Evolutionary conservation across 2,888 invertebrate genomes (phyloP).

Genomic region (Himalopsyche japonica): DNA sequence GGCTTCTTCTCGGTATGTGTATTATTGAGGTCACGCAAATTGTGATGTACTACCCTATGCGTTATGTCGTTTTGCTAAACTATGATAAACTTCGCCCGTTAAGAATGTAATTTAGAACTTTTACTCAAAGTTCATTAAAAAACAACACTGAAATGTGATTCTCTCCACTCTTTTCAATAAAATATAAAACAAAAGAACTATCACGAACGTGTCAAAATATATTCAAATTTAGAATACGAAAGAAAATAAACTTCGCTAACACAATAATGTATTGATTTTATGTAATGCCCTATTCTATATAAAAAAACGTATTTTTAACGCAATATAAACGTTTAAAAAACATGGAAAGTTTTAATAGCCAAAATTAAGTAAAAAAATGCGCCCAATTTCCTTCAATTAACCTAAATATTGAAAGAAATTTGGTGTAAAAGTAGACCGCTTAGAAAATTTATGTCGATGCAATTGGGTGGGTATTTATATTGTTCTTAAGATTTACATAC

Average conservation of each 20-base stretch:
- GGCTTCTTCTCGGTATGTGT: neutral
- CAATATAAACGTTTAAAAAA: neutral
- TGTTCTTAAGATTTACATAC: too few species aligned
- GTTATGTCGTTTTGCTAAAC: neutral
- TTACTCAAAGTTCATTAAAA: too few species aligned
- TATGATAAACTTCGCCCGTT: neutral
- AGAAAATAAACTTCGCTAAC: too few species aligned
- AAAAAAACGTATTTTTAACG: neutral
- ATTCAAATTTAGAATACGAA: too few species aligned
- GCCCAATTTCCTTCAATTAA: neutral
- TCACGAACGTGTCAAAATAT: too few species aligned
- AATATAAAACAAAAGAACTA: too few species aligned
- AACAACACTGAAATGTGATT: too few species aligned
- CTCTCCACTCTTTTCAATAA: too few species aligned
- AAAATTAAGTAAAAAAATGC: neutral
- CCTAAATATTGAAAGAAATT: neutral
- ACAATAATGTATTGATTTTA: neutral
- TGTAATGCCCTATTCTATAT: neutral
- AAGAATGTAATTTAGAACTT: neutral
- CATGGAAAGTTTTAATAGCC: neutral
- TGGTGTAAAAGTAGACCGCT: neutral
- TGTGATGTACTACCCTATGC: neutral
- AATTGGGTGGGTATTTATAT: neutral
- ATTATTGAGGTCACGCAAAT: neutral
- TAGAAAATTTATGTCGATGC: neutral